Conservation (phyloP, 2,888 invertebrate genomes). For the Phalera bucephala region DNA sequence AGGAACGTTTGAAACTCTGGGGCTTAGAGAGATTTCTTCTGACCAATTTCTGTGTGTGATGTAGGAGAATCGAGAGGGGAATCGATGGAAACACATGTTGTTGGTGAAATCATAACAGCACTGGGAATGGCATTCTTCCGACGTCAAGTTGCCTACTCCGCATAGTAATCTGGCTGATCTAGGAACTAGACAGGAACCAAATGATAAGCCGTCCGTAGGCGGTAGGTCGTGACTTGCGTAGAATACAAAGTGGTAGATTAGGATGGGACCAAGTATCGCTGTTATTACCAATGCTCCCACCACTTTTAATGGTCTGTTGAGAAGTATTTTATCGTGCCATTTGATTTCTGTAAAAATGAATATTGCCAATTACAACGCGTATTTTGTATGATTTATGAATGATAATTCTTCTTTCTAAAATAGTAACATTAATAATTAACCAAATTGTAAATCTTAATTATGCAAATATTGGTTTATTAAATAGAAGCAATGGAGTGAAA, state of each 20-base stretch:
- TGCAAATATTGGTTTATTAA: too few relatives aligned
- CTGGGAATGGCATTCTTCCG: slow-evolving; percentile 60
- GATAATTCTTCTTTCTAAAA: neutral
- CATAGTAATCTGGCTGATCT: slow-evolving; percentile 57
- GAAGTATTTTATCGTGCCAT: slow-evolving; percentile 65
- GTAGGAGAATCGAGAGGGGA: slow-evolving; percentile 79
- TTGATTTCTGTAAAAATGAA: slow-evolving; percentile 55
- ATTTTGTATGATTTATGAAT: too few relatives aligned
- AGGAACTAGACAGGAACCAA: slow-evolving; percentile 62
- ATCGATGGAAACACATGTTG: slow-evolving; percentile 75
- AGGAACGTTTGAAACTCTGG: slow-evolving; percentile 57
- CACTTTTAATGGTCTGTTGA: slow-evolving; percentile 63
- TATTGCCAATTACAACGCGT: neutral
- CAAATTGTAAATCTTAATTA: too few relatives aligned
- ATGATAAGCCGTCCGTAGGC: slow-evolving; percentile 63
- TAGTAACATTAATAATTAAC: neutral
- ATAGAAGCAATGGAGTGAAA: too few relatives aligned
- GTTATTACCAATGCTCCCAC: slow-evolving; percentile 38
- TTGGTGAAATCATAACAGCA: slow-evolving; percentile 77
- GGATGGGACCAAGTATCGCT: slow-evolving; percentile 49
- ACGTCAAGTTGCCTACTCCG: slow-evolving; percentile 51
- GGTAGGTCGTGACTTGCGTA: slow-evolving; percentile 43
- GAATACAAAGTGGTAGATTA: slow-evolving; percentile 60
- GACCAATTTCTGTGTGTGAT: slow-evolving; percentile 54
- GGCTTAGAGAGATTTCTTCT: slow-evolving; percentile 52